phyloP scores from a whole-genome alignment of 2,888 invertebrate genomes.

The Ophion obscuratus region DNA sequence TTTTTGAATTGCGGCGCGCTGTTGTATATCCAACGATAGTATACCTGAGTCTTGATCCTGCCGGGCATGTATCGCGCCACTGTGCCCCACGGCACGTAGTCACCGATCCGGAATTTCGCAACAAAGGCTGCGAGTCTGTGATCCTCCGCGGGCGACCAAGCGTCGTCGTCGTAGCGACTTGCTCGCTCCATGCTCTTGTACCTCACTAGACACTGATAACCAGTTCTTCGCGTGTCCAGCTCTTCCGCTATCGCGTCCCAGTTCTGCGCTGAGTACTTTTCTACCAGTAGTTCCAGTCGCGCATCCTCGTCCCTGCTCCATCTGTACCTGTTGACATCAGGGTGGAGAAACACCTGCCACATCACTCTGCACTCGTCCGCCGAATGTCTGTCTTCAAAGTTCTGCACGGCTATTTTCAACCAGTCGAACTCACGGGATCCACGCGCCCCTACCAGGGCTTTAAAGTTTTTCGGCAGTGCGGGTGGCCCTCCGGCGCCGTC shows the following conservation, averaged over 20 bases:
- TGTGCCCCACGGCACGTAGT: constrained; percentile 90
- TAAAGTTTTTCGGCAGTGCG: constrained; percentile 69
- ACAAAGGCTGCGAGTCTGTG: constrained; percentile 87
- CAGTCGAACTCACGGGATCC: constrained; percentile 85
- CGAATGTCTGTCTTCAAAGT: constrained; percentile 86
- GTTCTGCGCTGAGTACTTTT: constrained; percentile 85
- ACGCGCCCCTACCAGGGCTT: constrained; percentile 72
- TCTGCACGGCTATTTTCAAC: constrained; percentile 85
- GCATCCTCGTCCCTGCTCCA: constrained; percentile 86
- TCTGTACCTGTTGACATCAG: constrained; percentile 86
- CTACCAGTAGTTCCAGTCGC: constrained; percentile 81
- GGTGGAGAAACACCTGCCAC: constrained; percentile 90
- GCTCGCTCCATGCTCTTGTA: constrained; percentile 85
- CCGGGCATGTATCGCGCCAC: constrained; percentile 88
- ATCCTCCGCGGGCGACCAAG: constrained; percentile 90
- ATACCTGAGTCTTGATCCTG: constrained; percentile 88
- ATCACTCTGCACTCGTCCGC: constrained; percentile 88
- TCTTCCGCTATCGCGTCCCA: constrained; percentile 88
- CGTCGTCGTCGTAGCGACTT: constrained; percentile 69
- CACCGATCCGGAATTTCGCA: constrained; percentile 87
- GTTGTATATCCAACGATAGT: constrained; percentile 85
- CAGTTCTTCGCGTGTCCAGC: constrained; percentile 87
- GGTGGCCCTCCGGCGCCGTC: background rate
- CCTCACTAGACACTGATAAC: constrained; percentile 89
- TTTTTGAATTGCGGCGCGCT: constrained; percentile 85